phyloP scores from a whole-genome alignment of 2,797 vertebrate genomes.

The Hyperoplus lanceolatus region DNA sequence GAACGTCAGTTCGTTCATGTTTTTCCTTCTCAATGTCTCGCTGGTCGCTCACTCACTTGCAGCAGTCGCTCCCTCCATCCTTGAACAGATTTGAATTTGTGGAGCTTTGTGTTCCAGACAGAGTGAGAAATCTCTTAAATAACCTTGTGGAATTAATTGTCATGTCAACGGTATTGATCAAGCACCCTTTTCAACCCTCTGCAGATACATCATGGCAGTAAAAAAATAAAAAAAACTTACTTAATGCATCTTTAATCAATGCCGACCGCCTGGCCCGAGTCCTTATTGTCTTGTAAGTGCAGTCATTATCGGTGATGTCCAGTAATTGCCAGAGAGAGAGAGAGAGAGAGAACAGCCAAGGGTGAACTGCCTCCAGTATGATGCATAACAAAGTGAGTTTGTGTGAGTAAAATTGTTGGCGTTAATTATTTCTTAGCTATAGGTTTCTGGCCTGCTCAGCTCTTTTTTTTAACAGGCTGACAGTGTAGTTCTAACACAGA shows the following conservation, averaged over 20 bases:
- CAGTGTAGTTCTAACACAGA: slow-evolving; percentile 25
- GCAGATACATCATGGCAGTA: slow-evolving; percentile 69
- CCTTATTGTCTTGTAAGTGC: slow-evolving; percentile 74
- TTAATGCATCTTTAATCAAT: slow-evolving; percentile 76
- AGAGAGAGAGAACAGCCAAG: slow-evolving; percentile 57
- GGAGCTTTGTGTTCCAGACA: background rate
- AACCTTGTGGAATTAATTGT: slow-evolving; percentile 62
- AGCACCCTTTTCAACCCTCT: slow-evolving; percentile 51
- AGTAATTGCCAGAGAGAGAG: slow-evolving; percentile 53
- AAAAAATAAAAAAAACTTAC: slow-evolving; percentile 42
- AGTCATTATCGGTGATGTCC: slow-evolving; percentile 72
- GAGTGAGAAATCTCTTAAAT: slow-evolving; percentile 54
- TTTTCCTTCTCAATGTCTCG: slow-evolving; percentile 21
- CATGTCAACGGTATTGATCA: slow-evolving; percentile 72
- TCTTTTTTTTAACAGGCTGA: slow-evolving; percentile 12
- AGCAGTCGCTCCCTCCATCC: slow-evolving; percentile 1
- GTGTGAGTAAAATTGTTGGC: slow-evolving; percentile 47
- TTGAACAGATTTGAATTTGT: slow-evolving; percentile 34
- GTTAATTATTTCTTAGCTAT: slow-evolving; percentile 37
- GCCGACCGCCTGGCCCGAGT: slow-evolving; percentile 48
- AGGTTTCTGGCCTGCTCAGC: slow-evolving; percentile 33
- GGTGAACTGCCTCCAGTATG: slow-evolving; percentile 57
- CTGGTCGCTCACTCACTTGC: background rate
- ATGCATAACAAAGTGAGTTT: slow-evolving; percentile 61
- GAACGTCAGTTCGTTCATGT: slow-evolving; percentile 21